Conservation (phyloP, 2,797 vertebrate species). For the Trichosurus vulpecula region DNA sequence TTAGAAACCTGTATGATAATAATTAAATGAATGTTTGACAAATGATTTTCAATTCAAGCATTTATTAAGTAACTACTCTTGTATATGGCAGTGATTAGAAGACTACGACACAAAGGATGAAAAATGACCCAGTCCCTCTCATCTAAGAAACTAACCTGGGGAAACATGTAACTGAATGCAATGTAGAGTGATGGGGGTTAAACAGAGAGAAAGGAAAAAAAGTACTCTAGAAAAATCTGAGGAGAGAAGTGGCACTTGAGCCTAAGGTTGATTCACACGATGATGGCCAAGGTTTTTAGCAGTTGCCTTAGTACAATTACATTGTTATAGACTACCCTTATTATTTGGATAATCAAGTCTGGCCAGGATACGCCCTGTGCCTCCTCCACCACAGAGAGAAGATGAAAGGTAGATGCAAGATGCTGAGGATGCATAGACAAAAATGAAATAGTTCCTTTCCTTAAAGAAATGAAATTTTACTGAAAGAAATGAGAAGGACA, state of each 20-base stretch:
- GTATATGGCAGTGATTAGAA: not conserved
- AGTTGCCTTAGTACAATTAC: not conserved
- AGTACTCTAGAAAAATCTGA: not conserved
- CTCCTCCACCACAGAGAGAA: not conserved
- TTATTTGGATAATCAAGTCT: not conserved
- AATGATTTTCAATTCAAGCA: constrained; percentile 2
- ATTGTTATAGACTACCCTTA: not conserved
- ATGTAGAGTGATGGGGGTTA: not conserved
- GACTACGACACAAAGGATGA: not conserved
- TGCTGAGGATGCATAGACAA: not conserved
- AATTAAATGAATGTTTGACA: constrained; percentile 36
- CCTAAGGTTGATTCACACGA: not conserved
- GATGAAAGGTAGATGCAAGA: not conserved
- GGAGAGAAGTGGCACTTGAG: not conserved
- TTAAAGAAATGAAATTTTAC: not conserved
- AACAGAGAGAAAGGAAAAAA: not conserved
- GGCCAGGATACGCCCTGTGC: not conserved
- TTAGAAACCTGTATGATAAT: constrained; percentile 89
- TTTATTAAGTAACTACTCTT: not conserved
- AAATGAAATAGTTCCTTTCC: not conserved
- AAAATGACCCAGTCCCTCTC: not conserved
- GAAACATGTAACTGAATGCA: not conserved
- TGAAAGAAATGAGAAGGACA: not conserved
- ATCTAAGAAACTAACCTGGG: not conserved
- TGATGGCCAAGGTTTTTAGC: not conserved